Percentiles rank a stretch among this genome's conserved stretches.
These are phyloP conservation scores for Oreochromis spilurus DNA, from an alignment of 2,113 vertebrate genomes.

Conservation along the genomic window DNA sequence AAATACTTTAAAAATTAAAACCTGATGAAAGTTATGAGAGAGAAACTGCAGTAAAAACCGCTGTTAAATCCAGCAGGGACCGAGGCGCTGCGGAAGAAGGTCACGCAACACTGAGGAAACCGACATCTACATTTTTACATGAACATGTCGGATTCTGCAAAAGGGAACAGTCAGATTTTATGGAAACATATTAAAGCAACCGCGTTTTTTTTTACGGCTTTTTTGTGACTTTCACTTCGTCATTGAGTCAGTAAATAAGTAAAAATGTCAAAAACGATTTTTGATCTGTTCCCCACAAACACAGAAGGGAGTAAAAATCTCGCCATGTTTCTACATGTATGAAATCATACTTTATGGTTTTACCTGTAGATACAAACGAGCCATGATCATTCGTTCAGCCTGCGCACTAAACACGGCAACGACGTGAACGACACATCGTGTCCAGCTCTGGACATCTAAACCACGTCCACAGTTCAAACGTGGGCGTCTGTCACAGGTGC, in stretches of 20 bases:
- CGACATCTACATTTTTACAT: not conserved
- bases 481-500: not conserved
- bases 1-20: not conserved
- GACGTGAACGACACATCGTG: not conserved
- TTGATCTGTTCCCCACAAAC: not conserved
- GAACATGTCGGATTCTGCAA: not conserved
- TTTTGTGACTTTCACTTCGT: not conserved
- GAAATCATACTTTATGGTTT: not conserved
- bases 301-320: not conserved
- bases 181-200: not conserved
- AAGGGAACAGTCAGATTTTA: not conserved
- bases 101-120: not conserved
- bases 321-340: not conserved
- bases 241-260: not conserved
- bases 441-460: not conserved
- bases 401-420: not conserved
- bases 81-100: not conserved
- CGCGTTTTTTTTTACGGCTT: not conserved
- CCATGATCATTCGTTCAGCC: accelerated
- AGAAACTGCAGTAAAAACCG: not conserved
- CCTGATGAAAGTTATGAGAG: not conserved
- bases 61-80: not conserved
- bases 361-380: not conserved
- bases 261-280: not conserved
- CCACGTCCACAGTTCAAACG: not conserved